Base-by-base conservation (phyloP, 2,797 vertebrate species). In the Aphelocoma californica region DNA sequence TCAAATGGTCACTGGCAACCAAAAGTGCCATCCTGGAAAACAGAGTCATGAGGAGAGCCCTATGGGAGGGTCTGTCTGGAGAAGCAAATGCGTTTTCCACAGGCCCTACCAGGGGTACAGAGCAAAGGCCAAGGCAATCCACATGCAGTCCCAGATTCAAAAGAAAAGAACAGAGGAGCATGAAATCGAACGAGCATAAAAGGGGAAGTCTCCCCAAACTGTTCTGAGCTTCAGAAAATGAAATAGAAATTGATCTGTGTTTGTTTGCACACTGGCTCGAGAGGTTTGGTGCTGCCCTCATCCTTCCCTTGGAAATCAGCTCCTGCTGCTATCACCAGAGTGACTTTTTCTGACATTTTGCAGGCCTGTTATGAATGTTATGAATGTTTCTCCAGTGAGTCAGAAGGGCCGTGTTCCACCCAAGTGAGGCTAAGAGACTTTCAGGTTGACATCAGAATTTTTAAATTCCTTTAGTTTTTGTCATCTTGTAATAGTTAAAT, bases 331-430 rank as follows among this genome's bases (percentile, higher is more conserved):
- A 48, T 36, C 5, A 1, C 47, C 57, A 70, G 45, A 72, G 32
- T 3, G 3, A 60, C 12, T 62, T 44, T 80, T 62, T 29, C 32
- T 57, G 84, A 81, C 56, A 77, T 73, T 86, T 91, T 10, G 1
- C 36, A 73, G 56, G 31, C 45, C 18, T 86, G 53, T 81, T 91
- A 29, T 26, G 53, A 71, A 88, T 88, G 15, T 65, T 79, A 53
- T 34, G 62, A 70, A 88, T 93, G 3, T 69, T 84, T 96, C 69
- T 93, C 40, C 56, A 60, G 1, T 95, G 94, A 95, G 65, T 96
- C 90, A 97, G 58, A 88, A 90, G 38, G 56, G 8, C 51, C 18
- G 15, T 21, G 81, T 81, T 96, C 93, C 84, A 82, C 82, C 85
- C 80, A 91, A 89, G 24, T 1, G 84, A 86, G 67, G 34, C 74